Evolutionary conservation across 2,888 invertebrate species (phyloP), one percentile per base, ranked within the genome.

Genomic region (Agrochola macilenta): DNA sequence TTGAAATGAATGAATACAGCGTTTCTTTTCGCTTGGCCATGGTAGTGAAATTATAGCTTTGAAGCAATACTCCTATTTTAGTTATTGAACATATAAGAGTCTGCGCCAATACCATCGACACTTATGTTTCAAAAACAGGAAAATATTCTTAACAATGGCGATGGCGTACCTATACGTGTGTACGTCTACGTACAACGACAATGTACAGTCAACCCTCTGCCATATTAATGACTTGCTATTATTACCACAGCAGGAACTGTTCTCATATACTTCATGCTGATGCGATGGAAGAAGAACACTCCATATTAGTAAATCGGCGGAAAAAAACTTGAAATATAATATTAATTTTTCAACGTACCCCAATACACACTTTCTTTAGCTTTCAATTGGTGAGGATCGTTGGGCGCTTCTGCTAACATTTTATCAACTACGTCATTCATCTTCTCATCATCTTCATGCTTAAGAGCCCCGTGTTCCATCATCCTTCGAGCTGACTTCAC

Each of bases 401-500:
- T 83, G 0, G 95, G 93, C 12, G 80, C 64, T 86, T 94, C 93
- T 8, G 90, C 95, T 8, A 96, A 89, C 43, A 96, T 78, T 76
- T 94, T 93, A 83, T 96, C 95, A 0, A 95, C 92, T 0, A 94
- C 87, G 11, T 91, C 89, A 68, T 95, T 91, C 0, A 95, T 78
- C 0, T 88, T 54, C 7, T 91, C 88, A 4, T 91, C 89, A 49
- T 89, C 82, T 5, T 81, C 80, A 20, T 78, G 83, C 5, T 87
- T 86, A 11, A 86, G 77, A 7, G 76, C 63, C 39, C 88, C 85
- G 5, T 88, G 82, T 5, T 79, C 84, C 91, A 94, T 92, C 81
- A 90, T 90, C 77, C 93, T 92, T 78, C 95, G 91, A 5, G 94
- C 95, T 12, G 93, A 92, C 39, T 89, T 91, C 39, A 90, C 87